Percentiles rank a stretch among this genome's conserved stretches.
Evolutionary conservation across 92 coral and sea anemone genomes (phyloP).

Genomic region (Porites cylindrica): DNA sequence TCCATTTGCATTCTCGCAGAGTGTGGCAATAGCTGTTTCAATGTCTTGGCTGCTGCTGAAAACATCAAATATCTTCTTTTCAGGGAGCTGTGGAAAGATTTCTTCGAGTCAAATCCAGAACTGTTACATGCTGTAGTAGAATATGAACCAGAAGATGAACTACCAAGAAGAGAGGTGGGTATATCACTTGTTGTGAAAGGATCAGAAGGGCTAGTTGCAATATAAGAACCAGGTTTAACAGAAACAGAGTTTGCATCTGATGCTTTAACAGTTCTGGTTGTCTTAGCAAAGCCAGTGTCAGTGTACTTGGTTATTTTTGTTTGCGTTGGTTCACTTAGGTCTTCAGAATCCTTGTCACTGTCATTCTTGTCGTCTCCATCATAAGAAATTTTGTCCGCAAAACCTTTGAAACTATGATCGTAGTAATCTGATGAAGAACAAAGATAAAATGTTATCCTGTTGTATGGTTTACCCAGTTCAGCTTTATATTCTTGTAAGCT

Average conservation of each 20-base stretch:
- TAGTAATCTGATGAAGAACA: conserved; percentile 56
- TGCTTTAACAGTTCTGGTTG: conserved; percentile 20
- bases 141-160: conserved; percentile 17
- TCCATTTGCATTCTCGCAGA: conserved; percentile 59
- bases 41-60: conserved; percentile 47
- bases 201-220: conserved; percentile 16
- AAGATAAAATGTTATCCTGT: conserved; percentile 60
- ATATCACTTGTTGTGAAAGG: conserved; percentile 26
- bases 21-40: conserved; percentile 66
- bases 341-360: conserved; percentile 34
- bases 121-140: conserved; percentile 8
- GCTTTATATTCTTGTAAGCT: conserved; percentile 50
- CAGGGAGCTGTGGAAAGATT: neutral
- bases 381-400: conserved; percentile 10
- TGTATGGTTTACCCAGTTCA: conserved; percentile 72
- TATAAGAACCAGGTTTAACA: conserved; percentile 12
- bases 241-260: conserved; percentile 37
- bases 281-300: conserved; percentile 16
- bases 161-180: neutral
- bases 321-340: conserved; percentile 36
- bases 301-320: conserved; percentile 45
- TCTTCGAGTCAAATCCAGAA: conserved; percentile 41
- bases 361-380: conserved; percentile 45
- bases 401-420: conserved; percentile 28
- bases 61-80: neutral